phyloP scores from a whole-genome alignment of 2,888 invertebrate genomes.

The Acleris sparsana region DNA sequence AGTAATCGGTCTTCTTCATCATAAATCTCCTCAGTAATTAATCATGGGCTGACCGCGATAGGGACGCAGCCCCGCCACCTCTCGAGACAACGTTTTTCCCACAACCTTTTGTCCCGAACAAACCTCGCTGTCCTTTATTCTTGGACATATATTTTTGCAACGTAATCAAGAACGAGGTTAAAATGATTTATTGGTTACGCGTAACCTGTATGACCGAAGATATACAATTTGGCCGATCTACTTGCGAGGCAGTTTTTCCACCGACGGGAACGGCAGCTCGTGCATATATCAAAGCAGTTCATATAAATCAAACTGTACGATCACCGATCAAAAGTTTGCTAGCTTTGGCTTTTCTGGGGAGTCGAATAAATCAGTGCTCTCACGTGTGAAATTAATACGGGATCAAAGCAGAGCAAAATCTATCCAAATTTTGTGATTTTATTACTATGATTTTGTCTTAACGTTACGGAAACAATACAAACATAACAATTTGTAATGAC shows the following conservation, averaged over 20 bases:
- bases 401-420: slow-evolving; percentile 55
- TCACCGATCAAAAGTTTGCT: slow-evolving; percentile 68
- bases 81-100: slow-evolving; percentile 51
- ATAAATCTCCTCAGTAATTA: slow-evolving; percentile 57
- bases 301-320: slow-evolving; percentile 65
- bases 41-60: slow-evolving; percentile 52
- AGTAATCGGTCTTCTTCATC: slow-evolving; percentile 47
- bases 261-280: slow-evolving; percentile 35
- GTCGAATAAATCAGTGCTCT: slow-evolving; percentile 64
- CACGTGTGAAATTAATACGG: slow-evolving; percentile 67
- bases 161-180: slow-evolving; percentile 24
- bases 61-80: slow-evolving; percentile 42
- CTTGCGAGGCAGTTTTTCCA: slow-evolving; percentile 31
- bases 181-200: slow-evolving; percentile 29
- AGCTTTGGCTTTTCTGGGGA: slow-evolving; percentile 66
- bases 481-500: no score
- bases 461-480: no score
- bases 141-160: slow-evolving; percentile 32
- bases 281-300: slow-evolving; percentile 56
- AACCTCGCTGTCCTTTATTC: slow-evolving; percentile 38
- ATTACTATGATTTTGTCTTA: no score
- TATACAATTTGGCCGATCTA: slow-evolving; percentile 1
- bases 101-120: slow-evolving; percentile 45
- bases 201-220: slow-evolving; percentile 11
- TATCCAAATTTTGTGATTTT: slow-evolving; percentile 40